phyloP scores from a whole-genome alignment of 2,797 vertebrate species.

The Alcedo quadribrachys region DNA sequence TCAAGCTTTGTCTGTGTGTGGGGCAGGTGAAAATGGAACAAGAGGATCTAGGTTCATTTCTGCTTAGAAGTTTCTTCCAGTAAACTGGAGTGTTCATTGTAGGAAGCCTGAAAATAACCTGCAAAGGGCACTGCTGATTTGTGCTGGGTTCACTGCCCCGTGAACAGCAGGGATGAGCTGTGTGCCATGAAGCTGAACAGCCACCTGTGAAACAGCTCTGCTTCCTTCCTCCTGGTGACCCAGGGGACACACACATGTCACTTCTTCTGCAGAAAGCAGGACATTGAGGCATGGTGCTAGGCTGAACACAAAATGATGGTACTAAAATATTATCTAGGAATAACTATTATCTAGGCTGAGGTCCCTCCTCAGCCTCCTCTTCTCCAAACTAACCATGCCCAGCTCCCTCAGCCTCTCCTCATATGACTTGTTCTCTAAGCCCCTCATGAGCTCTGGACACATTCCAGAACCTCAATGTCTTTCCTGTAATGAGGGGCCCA shows the following conservation, averaged over 20 bases:
- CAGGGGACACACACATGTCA: rapidly evolving
- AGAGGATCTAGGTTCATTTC: background rate
- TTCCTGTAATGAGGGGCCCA: too few relatives aligned
- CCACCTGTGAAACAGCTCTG: background rate
- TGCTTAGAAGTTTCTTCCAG: background rate
- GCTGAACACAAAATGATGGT: background rate
- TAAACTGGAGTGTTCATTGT: background rate
- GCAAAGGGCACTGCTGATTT: background rate
- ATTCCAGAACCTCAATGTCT: too few relatives aligned
- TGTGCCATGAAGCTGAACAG: rapidly evolving
- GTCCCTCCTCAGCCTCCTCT: too few relatives aligned
- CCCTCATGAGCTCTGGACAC: too few relatives aligned
- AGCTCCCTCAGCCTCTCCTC: too few relatives aligned
- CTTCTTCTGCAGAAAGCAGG: background rate
- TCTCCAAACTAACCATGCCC: too few relatives aligned
- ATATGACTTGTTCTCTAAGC: too few relatives aligned
- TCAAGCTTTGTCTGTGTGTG: background rate
- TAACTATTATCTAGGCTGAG: too few relatives aligned
- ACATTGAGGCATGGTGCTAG: background rate
- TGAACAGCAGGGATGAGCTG: background rate
- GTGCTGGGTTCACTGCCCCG: background rate
- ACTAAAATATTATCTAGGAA: background rate
- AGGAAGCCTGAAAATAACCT: background rate
- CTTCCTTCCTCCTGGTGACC: background rate
- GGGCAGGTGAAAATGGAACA: background rate